Conservation (phyloP, 2,113 vertebrate genomes). For the Astatoreochromis straeleni region DNA sequence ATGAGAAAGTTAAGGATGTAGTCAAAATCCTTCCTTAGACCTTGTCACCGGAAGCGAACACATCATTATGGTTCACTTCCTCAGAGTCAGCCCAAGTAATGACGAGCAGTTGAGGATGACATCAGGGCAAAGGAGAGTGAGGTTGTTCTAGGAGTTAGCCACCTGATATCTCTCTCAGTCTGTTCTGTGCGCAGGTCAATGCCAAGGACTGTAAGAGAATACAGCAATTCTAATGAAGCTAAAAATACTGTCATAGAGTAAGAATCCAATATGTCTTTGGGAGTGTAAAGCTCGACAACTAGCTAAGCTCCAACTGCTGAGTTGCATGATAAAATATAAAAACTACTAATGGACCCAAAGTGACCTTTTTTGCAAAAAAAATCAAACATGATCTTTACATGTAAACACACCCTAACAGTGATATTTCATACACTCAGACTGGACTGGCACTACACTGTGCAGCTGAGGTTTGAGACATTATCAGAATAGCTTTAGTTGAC, state of each 20-base stretch:
- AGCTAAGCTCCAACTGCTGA: neutral
- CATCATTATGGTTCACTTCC: neutral
- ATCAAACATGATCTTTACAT: neutral
- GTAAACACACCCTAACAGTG: neutral
- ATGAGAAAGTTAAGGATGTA: neutral
- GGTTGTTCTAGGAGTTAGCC: neutral
- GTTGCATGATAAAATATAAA: neutral
- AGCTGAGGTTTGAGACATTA: neutral
- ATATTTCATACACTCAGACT: neutral
- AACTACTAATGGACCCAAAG: neutral
- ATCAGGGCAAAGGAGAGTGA: neutral
- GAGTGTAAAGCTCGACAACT: neutral
- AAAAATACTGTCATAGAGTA: neutral
- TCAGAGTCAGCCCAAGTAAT: neutral
- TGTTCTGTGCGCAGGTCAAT: neutral
- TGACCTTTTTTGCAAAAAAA: neutral
- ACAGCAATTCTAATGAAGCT: neutral
- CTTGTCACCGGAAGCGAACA: neutral
- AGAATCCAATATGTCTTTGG: neutral
- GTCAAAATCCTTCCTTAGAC: neutral
- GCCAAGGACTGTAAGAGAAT: neutral
- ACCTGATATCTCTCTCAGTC: neutral
- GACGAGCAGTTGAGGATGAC: neutral
- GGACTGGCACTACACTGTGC: neutral
- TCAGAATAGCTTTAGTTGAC: neutral